Evolutionary conservation across 2,888 invertebrate species (phyloP).

Genomic region (Cephus rjabovi): DNA sequence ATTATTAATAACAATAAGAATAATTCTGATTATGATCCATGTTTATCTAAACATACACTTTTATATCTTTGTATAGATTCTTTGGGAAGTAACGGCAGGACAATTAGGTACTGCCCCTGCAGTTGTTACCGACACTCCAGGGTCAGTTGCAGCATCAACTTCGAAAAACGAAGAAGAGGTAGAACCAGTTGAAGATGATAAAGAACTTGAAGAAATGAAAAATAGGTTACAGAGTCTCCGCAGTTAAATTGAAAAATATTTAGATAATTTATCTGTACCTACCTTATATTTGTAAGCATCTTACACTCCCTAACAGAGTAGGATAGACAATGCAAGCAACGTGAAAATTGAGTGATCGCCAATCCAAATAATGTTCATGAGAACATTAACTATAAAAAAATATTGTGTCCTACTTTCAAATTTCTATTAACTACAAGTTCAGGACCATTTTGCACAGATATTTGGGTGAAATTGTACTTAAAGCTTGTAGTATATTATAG

Average conservation of each 20-base stretch:
- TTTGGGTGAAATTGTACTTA: neutral
- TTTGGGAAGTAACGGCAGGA: conserved; percentile 92
- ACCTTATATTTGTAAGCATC: neutral
- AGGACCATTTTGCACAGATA: neutral
- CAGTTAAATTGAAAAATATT: conserved; percentile 72
- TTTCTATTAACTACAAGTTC: neutral
- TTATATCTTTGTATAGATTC: conserved; percentile 67
- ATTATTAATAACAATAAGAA: neutral
- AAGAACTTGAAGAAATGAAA: conserved; percentile 93
- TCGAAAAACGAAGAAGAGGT: conserved; percentile 72
- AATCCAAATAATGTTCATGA: neutral
- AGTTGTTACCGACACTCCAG: conserved; percentile 76
- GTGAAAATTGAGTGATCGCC: neutral
- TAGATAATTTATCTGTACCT: conserved; percentile 6
- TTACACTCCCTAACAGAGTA: neutral
- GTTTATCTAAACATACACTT: neutral
- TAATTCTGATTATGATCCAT: neutral
- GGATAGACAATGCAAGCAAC: neutral
- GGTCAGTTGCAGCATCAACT: conserved; percentile 71
- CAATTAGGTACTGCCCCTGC: conserved; percentile 92
- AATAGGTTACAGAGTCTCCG: conserved; percentile 87
- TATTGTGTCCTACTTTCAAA: neutral
- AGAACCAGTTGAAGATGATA: conserved; percentile 76
- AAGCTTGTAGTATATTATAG: neutral
- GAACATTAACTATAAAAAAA: neutral